Evolutionary conservation across 2,113 vertebrate genomes (phyloP), one percentile per base, ranked within the genome.

Genomic region (Puma concolor): DNA sequence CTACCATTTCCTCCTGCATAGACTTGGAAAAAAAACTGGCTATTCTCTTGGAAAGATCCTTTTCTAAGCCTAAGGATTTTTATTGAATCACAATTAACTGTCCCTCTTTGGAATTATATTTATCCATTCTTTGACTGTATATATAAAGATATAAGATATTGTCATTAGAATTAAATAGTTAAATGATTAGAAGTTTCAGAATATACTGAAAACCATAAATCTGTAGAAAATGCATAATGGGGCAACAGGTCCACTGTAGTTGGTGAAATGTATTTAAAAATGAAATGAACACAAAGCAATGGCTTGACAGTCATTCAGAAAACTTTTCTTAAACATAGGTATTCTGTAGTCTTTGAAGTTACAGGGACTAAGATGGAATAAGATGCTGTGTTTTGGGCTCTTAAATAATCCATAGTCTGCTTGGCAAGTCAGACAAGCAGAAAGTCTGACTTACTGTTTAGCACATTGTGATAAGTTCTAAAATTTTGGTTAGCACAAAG

Each of bases 51-150:
- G 16, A 83, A 76, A 41, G 7, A 85, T 85, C 88, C 44, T 52
- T 94, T 97, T 80, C n/a, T 95, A 94, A 95, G 66, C 7, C 27
- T 86, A 21, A 86, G 71, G 23, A 6, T 54, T 91, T 90, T 76
- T 84, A 60, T 57, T 66, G 64, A 88, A 80, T 92, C 77, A 7
- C 17, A 67, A 63, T 76, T 85, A 93, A 52, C 38, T 33, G 83
- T 50, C 72, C 1, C 1, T 69, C 23, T 84, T 2, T 80, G 23
- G 31, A 94, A 17, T 44, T 84, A 50, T 1, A 36, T n/a, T 74
- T 83, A 85, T 81, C 63, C 15, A 81, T 33, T 54, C 5, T 89
- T 64, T 76, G 6, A 80, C 57, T n/a, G 66, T 63, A 63, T 27
- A 23, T 2, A 36, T 74, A 1, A 6, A 38, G 60, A 74, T 11